Evolutionary conservation across 2,888 invertebrate species (phyloP), one percentile per base, ranked within the genome.

Genomic region (Thecocarcelia acutangulata): DNA sequence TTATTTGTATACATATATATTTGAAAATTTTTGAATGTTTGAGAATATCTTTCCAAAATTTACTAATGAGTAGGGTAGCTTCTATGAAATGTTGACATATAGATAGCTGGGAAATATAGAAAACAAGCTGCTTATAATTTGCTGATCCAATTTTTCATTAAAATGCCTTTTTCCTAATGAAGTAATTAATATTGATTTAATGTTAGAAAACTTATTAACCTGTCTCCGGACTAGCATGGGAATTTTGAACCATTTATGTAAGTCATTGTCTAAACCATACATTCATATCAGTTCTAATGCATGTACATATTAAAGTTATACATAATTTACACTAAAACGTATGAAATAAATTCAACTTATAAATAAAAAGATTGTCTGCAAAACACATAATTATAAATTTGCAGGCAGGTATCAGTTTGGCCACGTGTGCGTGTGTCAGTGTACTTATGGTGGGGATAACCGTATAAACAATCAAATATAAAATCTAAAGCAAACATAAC

Each of bases 311-410:
- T 56, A 52, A 68, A 77, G 68, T 72, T 77, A 66, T 61, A 73
- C 54, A 76, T 79, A 79, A 79, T 79, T 83, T 83, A 74, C 61
- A 81, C 73, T 76, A 73, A 76, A 76, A 61, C 54, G 64, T 24
- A 83, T 44, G 74, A 69, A 42, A 82, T 69, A 74, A 59, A 13
- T 73, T 58, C 52, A 64, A 68, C 54, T 75, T 48, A 72, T 59
- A 73, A 40, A 72, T 66, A 73, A 46, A 68, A 68, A 73, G 72
- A 52, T 61, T 73, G 66, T 68, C 46, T 61, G 5, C 28, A 73
- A 46, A 19, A 52, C 37, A 15, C 19, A 40, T 13, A 44, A 68
- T 21, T 15, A 59, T 50, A 75, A 50, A 33, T 75, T 11, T 48
- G 42, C 9, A 33, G 33, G 42, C 9, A 33, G 33, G 33, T 33